Conservation (phyloP, 2,888 invertebrate genomes). For the Calameuta pallipes region DNA sequence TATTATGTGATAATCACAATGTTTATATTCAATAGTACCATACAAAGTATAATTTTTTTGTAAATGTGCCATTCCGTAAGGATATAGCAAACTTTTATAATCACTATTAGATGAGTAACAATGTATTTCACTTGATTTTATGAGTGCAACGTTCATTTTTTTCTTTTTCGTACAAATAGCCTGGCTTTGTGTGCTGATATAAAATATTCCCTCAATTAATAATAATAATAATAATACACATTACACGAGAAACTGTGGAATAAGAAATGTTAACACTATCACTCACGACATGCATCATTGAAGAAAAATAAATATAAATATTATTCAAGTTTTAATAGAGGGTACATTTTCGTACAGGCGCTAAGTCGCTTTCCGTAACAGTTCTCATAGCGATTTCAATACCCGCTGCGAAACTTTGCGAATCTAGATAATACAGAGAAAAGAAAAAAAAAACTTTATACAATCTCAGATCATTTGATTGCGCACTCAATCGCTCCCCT, state of each 20-base stretch:
- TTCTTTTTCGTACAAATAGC: not conserved
- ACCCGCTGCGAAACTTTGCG: not conserved
- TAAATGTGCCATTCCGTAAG: not conserved
- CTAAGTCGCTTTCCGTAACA: not conserved
- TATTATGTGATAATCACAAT: not conserved
- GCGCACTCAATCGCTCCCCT: conserved; percentile 52
- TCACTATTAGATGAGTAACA: not conserved
- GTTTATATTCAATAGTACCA: no score
- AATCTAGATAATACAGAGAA: not conserved
- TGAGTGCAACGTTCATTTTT: not conserved
- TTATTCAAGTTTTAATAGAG: not conserved
- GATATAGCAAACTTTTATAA: not conserved
- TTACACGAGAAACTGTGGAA: not conserved
- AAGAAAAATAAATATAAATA: not conserved
- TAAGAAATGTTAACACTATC: not conserved
- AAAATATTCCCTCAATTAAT: not conserved
- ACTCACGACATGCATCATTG: not conserved
- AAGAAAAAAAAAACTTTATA: not conserved
- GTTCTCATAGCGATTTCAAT: not conserved
- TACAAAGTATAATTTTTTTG: no score
- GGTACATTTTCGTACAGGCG: not conserved
- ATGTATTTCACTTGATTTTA: not conserved
- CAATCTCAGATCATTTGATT: not conserved
- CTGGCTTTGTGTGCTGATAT: not conserved
- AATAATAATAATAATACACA: not conserved